phyloP scores from a whole-genome alignment of 2,113 vertebrate genomes.

The Propithecus coquereli region DNA sequence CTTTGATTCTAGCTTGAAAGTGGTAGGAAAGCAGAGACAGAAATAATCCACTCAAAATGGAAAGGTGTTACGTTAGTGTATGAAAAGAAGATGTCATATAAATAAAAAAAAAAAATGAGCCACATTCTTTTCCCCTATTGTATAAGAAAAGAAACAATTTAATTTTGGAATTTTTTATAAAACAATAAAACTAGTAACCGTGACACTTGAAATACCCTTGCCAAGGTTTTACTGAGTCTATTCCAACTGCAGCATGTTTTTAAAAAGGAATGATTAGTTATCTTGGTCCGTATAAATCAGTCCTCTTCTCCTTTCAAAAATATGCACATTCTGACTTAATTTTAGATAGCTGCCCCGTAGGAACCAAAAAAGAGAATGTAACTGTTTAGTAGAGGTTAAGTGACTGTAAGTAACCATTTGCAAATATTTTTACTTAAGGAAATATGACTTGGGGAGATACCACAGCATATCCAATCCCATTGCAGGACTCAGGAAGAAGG shows the following conservation, averaged over 20 bases:
- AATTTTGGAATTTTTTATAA: neutral
- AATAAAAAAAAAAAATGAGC: neutral
- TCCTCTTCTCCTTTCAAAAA: neutral
- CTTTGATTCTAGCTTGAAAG: neutral
- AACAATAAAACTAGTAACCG: neutral
- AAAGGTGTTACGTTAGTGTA: neutral
- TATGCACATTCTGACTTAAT: slow-evolving; percentile 30
- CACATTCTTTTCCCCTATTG: neutral
- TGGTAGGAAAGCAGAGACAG: neutral
- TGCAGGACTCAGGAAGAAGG: neutral
- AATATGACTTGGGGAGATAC: slow-evolving; percentile 18
- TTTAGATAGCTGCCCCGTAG: neutral
- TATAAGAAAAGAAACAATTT: neutral
- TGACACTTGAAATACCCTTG: neutral
- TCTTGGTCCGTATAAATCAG: neutral
- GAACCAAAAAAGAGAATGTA: slow-evolving; percentile 18
- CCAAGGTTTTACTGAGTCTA: neutral
- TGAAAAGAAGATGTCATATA: neutral
- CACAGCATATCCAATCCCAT: neutral
- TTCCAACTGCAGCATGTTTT: neutral
- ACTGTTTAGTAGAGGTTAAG: neutral
- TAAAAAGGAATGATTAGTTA: neutral
- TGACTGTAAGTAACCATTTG: neutral
- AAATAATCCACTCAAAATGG: neutral
- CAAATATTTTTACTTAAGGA: slow-evolving; percentile 30